Evolutionary conservation across 2,113 vertebrate genomes (phyloP).

Genomic region (Myocastor coypus): DNA sequence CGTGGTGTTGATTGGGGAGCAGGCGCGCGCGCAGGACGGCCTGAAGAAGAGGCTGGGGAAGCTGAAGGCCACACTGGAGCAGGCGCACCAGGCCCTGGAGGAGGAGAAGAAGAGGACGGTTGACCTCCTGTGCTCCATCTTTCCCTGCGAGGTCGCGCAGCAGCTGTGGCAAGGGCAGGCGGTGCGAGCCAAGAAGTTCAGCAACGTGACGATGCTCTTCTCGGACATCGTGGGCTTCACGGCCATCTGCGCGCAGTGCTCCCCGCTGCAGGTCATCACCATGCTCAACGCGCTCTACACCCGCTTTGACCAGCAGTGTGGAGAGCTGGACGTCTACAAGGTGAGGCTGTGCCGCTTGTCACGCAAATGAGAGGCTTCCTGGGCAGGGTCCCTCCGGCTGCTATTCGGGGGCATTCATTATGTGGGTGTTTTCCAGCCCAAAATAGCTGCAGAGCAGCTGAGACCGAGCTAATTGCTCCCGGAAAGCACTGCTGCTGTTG

Average conservation of each 20-base stretch:
- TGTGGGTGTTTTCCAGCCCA: constrained; percentile 9
- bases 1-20: constrained; percentile 97
- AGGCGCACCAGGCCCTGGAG: constrained; percentile 96
- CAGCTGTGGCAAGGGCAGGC: constrained; percentile 98
- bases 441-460: constrained; percentile 37
- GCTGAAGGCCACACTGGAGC: constrained; percentile 95
- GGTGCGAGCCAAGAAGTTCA: constrained; percentile 97
- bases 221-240: constrained; percentile 99
- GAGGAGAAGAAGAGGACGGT: constrained; percentile 98
- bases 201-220: constrained; percentile 96
- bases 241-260: constrained; percentile 95
- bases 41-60: constrained; percentile 97
- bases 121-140: constrained; percentile 97
- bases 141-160: constrained; percentile 96
- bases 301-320: constrained; percentile 96
- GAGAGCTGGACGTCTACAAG: constrained; percentile 98
- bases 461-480: neutral
- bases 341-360: constrained; percentile 86
- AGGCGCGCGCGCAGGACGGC: constrained; percentile 97
- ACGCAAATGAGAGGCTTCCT: neutral
- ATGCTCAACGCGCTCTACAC: constrained; percentile 99
- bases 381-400: neutral
- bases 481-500: neutral
- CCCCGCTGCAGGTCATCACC: constrained; percentile 98
- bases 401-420: neutral